Evolutionary conservation across 2,797 vertebrate species (phyloP), one percentile per base, ranked within the genome.

Genomic region (Syngnathus rostellatus): DNA sequence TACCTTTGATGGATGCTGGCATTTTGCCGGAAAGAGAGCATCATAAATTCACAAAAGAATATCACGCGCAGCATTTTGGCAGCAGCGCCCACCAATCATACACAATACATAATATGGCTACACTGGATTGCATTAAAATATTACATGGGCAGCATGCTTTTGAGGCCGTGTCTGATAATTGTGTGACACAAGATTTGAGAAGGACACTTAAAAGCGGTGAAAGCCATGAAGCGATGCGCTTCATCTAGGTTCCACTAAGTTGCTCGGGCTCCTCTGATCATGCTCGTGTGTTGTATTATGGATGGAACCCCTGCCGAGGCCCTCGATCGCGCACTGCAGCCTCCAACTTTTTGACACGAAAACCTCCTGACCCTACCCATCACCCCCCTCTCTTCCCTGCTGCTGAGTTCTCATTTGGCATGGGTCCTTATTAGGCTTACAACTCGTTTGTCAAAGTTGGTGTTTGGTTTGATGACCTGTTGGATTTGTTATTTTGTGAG

Each of bases 261-360:
- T 70, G 50, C 54, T 55, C 14, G 1, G 25, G 60, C 67, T 75
- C 67, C 75, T 85, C 73, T 84, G 73, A 84, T 87, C 72, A 63
- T 68, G 57, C 63, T 72, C 51, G 19, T 79, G 72, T 81, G 75
- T 83, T 89, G 78, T 76, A 79, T 88, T 82, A 84, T 85, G 69
- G 76, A 87, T 85, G 76, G 53, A 65, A 77, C 69, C 72, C 84
- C 78, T 72, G 81, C 81, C 77, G 83, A 60, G 74, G 68, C 68
- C 64, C 65, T 39, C 74, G 69, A 77, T 84, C 80, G 72, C 68
- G 73, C 72, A 69, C 40, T 37, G 43, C 75, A 64, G 59, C 63
- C 69, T 68, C 84, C 77, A 69, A 63, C 73, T 70, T 19, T 53
- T 62, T 59, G 68, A 53, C 51, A 14, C 46, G 65, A 48, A 63